Evolutionary conservation across 2,113 vertebrate species (phyloP).

Genomic region (Tympanuchus pallidicinctus): DNA sequence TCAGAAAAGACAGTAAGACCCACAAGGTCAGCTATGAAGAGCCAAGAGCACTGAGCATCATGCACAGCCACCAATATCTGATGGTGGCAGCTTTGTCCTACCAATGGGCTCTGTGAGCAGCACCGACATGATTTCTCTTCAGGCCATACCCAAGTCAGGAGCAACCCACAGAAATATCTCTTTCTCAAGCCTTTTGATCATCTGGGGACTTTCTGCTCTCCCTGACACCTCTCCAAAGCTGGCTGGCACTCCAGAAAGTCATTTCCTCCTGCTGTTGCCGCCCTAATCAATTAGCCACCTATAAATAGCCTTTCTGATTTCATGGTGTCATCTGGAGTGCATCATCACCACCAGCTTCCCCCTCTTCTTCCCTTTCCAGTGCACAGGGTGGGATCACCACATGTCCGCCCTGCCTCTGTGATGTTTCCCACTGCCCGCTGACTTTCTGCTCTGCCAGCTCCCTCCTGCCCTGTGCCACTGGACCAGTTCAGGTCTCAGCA

Average conservation of each 20-base stretch:
- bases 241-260: neutral
- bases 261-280: conserved; percentile 53
- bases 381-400: neutral
- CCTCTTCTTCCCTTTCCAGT: conserved; percentile 35
- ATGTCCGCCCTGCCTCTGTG: conserved; percentile 10
- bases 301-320: conserved; percentile 49
- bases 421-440: neutral
- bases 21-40: neutral
- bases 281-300: conserved; percentile 44
- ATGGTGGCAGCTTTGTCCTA: neutral
- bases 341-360: conserved; percentile 16
- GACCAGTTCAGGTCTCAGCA: neutral
- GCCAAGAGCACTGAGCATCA: neutral
- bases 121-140: neutral
- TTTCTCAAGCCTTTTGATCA: neutral
- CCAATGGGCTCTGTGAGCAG: fast-evolving
- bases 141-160: neutral
- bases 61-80: neutral
- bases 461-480: neutral
- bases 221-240: neutral
- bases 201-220: neutral
- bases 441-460: conserved; percentile 31
- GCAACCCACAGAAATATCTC: neutral
- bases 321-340: neutral
- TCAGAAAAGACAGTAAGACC: neutral